Evolutionary conservation across 2,888 invertebrate genomes (phyloP), one percentile per base, ranked within the genome.

Genomic region (Suillia variegata): DNA sequence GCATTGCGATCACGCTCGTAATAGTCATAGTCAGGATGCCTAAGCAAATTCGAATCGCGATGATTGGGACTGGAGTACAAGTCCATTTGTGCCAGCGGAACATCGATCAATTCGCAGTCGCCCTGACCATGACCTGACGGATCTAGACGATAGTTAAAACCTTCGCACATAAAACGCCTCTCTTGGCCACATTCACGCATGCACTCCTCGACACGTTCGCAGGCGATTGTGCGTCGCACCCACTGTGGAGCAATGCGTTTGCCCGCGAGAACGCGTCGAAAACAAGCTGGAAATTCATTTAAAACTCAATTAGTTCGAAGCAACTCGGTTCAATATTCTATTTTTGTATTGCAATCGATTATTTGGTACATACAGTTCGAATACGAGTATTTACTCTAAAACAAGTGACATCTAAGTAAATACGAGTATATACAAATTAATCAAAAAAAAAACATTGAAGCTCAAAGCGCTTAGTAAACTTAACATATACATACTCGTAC

Each of bases 71-170:
- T 82, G 17, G 82, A 82, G 58, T 82, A 82, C 1, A 89, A 74
- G 74, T 92, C 89, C 77, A 92, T 86, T 26, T 87, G 86, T 65
- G 87, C 84, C 50, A 90, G 84, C 0, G 92, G 90, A 51, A 89
- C 84, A 12, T 91, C 88, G 67, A 91, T 87, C 56, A 93, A 82
- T 79, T 93, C 92, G 74, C 93, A 93, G 21, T 89, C 87, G 10
- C 92, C 91, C 80, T 89, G 89, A 0, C 88, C 88, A 58, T 88
- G 85, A 66, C 89, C 89, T 0, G 86, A 84, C 1, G 87, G 86
- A 77, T 90, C 91, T 73, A 90, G 89, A 86, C 91, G 87, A 83
- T 92, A 93, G 79, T 92, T 93, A 75, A 93, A 93, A 67, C 92
- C 93, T 81, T 92, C 91, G 74, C 93, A 93, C 65, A 86, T 86